Evolutionary conservation across 1,140 invertebrate genomes (phyloP).

Genomic region (Tetramorium alpestre): DNA sequence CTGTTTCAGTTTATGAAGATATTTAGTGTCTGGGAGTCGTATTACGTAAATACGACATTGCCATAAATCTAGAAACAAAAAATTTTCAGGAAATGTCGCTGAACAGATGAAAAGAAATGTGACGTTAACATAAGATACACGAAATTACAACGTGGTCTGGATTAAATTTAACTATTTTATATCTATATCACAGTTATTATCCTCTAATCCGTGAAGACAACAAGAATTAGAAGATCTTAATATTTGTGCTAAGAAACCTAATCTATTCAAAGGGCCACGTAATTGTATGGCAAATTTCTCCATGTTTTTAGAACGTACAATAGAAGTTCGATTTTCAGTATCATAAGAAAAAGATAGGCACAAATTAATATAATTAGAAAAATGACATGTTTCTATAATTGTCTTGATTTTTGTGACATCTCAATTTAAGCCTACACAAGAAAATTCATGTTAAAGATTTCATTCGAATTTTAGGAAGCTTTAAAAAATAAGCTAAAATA

Average conservation of each 20-base stretch:
- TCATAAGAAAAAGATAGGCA: not conserved
- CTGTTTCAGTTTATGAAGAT: not conserved
- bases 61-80: not conserved
- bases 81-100: not conserved
- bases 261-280: not conserved
- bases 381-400: not conserved
- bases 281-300: conserved; percentile 1
- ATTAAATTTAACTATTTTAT: not conserved
- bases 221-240: not conserved
- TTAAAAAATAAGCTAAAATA: no score
- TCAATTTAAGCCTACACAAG: no score
- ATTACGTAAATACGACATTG: no score
- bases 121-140: not conserved
- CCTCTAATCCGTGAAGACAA: not conserved
- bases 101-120: not conserved
- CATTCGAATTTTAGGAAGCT: no score
- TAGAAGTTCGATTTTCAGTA: not conserved
- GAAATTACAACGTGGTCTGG: not conserved
- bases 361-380: not conserved
- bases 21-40: not conserved
- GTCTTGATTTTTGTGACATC: not conserved
- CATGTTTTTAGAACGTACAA: conserved; percentile 20
- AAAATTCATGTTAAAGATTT: no score
- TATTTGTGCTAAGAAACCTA: no score
- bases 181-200: not conserved